Base-by-base conservation (phyloP, 2,888 invertebrate genomes). In the Tenthredo amoena region DNA sequence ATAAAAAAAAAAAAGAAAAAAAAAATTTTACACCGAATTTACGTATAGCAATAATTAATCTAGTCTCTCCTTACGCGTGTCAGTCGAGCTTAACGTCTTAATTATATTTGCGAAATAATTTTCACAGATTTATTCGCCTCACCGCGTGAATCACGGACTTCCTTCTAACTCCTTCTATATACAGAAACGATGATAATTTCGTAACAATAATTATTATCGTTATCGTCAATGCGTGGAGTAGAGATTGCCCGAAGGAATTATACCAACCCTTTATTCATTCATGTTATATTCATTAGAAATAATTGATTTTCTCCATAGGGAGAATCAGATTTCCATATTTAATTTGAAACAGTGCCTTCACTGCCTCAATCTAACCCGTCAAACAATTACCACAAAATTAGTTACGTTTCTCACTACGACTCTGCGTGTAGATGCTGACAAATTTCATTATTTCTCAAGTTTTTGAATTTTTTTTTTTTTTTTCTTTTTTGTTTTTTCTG, bases 221-320 rank as follows among this genome's bases (percentile, higher is more conserved):
- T 47, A 47, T 47, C 15, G 15, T 18, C 47, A 50, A 62, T 62
- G n/a, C 62, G 62, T 26, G 9, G 2, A 21, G 26, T 62, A n/a
- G 26, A 55, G 55, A 62, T 62, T 62, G 1, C 2, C 62, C 2
- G 21, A 26, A 31, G 34, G 71, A 12, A 71, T 71, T 71, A 71
- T 12, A 40, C 55, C 2, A 84, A 85, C 89, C 91, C 89, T 88
- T 88, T 86, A 87, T 88, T 88, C 89, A 87, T 89, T 90, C 90
- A 89, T 91, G 90, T 90, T 89, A 90, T 90, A 91, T 92, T 92
- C 91, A 92, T 92, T 90, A 90, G 87, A 88, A 89, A 88, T 91
- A 91, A 92, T 92, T 92, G 91, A 92, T 92, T 92, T 92, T 87
- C 89, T 88, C 88, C 88, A 90, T 89, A 87, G 89, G 74, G 71